Percentiles rank a stretch among this genome's conserved stretches.
phyloP scores from a whole-genome alignment of 2,113 vertebrate species.

The Turnix velox region DNA sequence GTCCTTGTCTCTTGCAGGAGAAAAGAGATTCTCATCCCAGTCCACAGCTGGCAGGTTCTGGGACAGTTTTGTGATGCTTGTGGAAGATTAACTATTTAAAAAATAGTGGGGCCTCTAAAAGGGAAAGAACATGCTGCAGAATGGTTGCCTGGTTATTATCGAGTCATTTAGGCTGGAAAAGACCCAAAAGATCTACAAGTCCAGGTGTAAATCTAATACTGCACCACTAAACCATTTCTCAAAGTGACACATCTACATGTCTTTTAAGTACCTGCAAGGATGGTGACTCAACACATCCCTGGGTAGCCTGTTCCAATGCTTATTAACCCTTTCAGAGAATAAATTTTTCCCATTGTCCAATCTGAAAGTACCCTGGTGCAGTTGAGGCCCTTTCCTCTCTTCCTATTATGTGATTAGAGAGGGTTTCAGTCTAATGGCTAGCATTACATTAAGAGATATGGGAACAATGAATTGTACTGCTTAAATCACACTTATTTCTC shows the following conservation, averaged over 20 bases:
- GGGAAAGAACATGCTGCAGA: not conserved
- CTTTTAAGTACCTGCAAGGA: not conserved
- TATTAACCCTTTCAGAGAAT: not conserved
- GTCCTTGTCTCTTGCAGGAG: not conserved
- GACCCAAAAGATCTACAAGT: not conserved
- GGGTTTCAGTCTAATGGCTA: not conserved
- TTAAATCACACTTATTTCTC: not conserved
- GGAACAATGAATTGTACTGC: not conserved
- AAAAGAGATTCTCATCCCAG: not conserved
- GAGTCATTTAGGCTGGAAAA: not conserved
- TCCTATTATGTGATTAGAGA: rapidly evolving
- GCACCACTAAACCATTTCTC: not conserved
- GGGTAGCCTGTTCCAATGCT: not conserved
- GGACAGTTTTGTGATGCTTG: not conserved
- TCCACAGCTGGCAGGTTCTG: not conserved
- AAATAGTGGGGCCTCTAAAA: not conserved
- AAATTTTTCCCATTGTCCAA: not conserved
- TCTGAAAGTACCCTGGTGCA: not conserved
- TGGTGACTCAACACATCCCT: not conserved
- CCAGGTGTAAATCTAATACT: not conserved
- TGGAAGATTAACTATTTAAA: not conserved
- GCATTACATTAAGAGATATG: not conserved
- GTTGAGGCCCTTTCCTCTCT: not conserved
- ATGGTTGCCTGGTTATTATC: not conserved
- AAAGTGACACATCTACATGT: not conserved